Conservation (phyloP, 2,797 vertebrate species). For the Melanotaenia pygmaea region DNA sequence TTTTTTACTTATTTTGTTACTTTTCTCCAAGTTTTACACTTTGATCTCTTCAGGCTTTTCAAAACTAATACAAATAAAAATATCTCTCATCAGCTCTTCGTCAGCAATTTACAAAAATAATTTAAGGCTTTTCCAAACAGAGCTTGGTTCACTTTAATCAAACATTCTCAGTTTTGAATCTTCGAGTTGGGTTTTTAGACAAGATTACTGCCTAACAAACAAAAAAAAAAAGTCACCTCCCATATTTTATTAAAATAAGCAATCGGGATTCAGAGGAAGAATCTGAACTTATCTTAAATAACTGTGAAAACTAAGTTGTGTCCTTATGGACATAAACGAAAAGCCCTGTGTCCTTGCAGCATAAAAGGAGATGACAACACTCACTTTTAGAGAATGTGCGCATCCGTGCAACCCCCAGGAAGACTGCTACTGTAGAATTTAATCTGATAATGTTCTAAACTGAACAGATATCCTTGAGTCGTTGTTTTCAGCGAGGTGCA, state of each 20-base stretch:
- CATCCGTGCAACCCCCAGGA: conserved; percentile 60
- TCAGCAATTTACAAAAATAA: neutral
- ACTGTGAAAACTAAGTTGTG: conserved; percentile 53
- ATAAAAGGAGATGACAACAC: conserved; percentile 57
- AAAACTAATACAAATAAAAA: no score
- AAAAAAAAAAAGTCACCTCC: neutral
- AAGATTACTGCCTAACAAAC: no score
- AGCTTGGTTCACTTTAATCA: neutral
- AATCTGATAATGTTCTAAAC: conserved; percentile 74
- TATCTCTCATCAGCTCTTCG: no score
- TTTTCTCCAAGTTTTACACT: no score
- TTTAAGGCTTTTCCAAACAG: neutral
- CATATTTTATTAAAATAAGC: conserved; percentile 35
- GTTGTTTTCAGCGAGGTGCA: conserved; percentile 40
- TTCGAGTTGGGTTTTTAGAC: no score
- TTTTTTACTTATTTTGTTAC: no score
- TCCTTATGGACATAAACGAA: conserved; percentile 32
- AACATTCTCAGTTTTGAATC: neutral
- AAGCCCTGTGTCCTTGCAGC: conserved; percentile 48
- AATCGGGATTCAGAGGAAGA: conserved; percentile 33
- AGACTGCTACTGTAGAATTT: conserved; percentile 67
- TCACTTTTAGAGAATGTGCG: conserved; percentile 52
- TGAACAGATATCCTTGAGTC: conserved; percentile 67
- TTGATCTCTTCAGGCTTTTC: no score
- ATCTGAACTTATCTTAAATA: conserved; percentile 52